Conservation (phyloP, 2,113 vertebrate genomes). For the Rhadina sibilatrix region DNA sequence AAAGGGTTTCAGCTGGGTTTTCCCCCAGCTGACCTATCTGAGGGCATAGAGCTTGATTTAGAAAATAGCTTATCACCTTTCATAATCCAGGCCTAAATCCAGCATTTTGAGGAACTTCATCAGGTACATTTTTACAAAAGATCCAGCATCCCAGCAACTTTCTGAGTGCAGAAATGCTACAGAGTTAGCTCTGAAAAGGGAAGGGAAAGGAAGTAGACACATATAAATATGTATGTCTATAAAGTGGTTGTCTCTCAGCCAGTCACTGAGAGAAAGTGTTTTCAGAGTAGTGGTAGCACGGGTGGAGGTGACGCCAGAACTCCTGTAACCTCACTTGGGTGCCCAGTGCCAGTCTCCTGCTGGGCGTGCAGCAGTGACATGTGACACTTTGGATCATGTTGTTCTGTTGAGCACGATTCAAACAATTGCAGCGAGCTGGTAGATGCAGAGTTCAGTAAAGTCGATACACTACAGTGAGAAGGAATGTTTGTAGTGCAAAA, state of each 20-base stretch:
- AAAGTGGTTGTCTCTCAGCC: background rate
- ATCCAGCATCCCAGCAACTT: background rate
- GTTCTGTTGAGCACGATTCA: background rate
- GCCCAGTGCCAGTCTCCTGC: rapidly evolving
- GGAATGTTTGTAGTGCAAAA: background rate
- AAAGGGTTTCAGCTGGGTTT: background rate
- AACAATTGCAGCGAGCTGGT: rapidly evolving
- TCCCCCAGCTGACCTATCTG: background rate
- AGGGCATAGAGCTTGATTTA: background rate
- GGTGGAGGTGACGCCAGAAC: background rate
- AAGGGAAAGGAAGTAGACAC: background rate
- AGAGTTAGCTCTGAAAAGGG: background rate
- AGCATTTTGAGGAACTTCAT: background rate
- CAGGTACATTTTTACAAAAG: background rate
- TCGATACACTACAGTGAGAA: rapidly evolving
- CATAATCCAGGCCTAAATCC: background rate
- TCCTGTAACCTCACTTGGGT: background rate
- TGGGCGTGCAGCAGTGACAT: background rate
- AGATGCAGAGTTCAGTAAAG: background rate
- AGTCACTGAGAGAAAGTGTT: background rate
- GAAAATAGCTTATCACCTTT: background rate
- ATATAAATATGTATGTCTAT: background rate
- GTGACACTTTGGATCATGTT: rapidly evolving
- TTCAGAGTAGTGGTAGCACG: background rate
- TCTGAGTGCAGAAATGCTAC: background rate